These are phyloP conservation scores for Sandelia bainsii DNA, from an alignment of 2,797 vertebrate species.

Conservation along the genomic window DNA sequence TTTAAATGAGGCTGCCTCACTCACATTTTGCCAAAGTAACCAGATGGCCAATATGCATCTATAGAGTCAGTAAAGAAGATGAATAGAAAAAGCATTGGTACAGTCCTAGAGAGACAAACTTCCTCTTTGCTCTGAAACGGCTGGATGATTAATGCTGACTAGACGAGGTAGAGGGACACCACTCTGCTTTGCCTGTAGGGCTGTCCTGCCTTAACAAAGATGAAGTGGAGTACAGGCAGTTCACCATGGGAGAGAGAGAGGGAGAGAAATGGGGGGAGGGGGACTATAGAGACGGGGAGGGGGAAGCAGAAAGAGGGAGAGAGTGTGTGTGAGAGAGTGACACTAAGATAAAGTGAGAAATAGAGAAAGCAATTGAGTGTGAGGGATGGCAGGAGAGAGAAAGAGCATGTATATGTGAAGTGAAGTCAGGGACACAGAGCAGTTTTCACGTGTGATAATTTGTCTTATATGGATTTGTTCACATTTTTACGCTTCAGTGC, in stretches of 20 bases:
- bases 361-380: constrained; percentile 50
- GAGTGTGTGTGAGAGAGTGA: constrained; percentile 41
- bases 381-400: constrained; percentile 1
- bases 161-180: constrained; percentile 26
- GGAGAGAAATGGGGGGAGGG: not conserved
- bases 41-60: constrained; percentile 32
- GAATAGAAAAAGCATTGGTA: constrained; percentile 13
- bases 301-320: constrained; percentile 13
- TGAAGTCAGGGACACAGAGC: constrained; percentile 11
- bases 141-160: constrained; percentile 44
- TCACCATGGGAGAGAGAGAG: constrained; percentile 15
- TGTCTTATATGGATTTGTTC: constrained; percentile 35
- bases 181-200: constrained; percentile 44
- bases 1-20: not conserved
- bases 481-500: constrained; percentile 15
- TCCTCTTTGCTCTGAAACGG: constrained; percentile 19
- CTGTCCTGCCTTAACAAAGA: constrained; percentile 44
- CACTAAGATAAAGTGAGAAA: constrained; percentile 61
- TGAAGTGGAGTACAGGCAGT: constrained; percentile 23
- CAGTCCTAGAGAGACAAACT: constrained; percentile 12
- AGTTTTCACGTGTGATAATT: constrained; percentile 31
- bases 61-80: not conserved
- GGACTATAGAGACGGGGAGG: not conserved
- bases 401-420: constrained; percentile 15
- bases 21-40: constrained; percentile 31